phyloP scores from a whole-genome alignment of 2,797 vertebrate species.

The Acipenser transmontanus region DNA sequence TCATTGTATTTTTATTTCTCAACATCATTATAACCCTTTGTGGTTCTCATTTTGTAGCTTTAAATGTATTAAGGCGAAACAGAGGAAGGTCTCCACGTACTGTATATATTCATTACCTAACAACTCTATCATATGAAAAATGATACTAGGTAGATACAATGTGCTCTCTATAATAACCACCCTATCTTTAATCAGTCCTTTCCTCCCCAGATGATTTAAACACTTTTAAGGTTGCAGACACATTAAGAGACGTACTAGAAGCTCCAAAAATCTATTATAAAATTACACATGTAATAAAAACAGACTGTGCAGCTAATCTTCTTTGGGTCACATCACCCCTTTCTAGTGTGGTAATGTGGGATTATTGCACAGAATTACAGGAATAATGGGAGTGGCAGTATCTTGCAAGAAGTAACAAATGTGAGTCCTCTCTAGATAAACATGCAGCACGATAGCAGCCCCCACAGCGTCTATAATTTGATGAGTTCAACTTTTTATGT shows the following conservation, averaged over 20 bases:
- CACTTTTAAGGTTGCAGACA: conserved; percentile 38
- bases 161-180: no score
- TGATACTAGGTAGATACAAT: no score
- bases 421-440: conserved; percentile 76
- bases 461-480: conserved; percentile 57
- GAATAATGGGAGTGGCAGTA: conserved; percentile 69
- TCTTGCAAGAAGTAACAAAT: conserved; percentile 76
- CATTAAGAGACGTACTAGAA: conserved; percentile 49
- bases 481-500: conserved; percentile 58
- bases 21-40: no score
- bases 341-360: conserved; percentile 53
- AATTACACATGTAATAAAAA: conserved; percentile 71
- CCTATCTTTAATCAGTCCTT: no score
- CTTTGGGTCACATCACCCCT: conserved; percentile 61
- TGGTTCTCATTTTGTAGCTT: no score
- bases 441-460: conserved; percentile 54
- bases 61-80: no score
- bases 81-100: neutral
- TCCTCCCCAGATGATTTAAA: no score
- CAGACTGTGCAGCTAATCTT: conserved; percentile 63
- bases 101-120: conserved; percentile 26
- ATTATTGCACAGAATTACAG: conserved; percentile 59
- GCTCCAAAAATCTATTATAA: conserved; percentile 72
- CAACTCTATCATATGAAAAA: no score
- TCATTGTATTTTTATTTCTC: no score